A percentile compares a stretch with the other conserved stretches of the same genome.
Conservation (phyloP, 2,113 vertebrate species). For the Phrynosoma blainvillii region DNA sequence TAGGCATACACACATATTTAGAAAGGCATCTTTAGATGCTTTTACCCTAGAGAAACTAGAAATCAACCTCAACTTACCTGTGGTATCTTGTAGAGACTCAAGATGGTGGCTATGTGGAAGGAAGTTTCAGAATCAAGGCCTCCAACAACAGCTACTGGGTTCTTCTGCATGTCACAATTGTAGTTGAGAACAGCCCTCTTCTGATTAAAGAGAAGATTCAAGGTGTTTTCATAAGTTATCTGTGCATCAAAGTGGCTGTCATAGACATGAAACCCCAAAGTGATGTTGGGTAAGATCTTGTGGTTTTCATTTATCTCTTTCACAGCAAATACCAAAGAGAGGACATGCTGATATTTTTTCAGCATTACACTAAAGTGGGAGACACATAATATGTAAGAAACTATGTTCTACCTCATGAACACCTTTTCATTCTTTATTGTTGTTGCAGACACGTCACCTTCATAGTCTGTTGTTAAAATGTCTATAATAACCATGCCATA, state of each 20-base stretch:
- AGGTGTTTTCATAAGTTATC: conserved; percentile 23
- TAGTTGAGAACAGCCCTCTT: conserved; percentile 6
- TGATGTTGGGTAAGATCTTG: neutral
- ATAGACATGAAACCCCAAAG: conserved; percentile 17
- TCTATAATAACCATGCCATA: neutral
- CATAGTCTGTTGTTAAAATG: neutral
- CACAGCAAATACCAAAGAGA: conserved; percentile 11
- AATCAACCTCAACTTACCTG: neutral
- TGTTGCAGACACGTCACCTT: neutral
- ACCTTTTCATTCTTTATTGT: too few species aligned
- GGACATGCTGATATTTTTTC: conserved; percentile 23
- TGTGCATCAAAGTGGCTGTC: conserved; percentile 22
- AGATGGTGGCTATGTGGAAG: conserved; percentile 3
- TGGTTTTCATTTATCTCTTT: conserved; percentile 18
- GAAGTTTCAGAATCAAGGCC: conserved; percentile 10
- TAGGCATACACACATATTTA: too few species aligned
- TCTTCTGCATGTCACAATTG: neutral
- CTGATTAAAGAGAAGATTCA: conserved; percentile 25
- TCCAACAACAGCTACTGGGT: conserved; percentile 1
- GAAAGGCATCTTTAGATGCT: too few species aligned
- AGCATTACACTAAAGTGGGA: neutral
- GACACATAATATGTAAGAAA: neutral
- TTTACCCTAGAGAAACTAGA: neutral
- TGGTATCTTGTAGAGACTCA: conserved; percentile 12
- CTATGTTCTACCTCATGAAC: too few species aligned